Base-by-base conservation (phyloP, 2,797 vertebrate genomes). In the Gila robusta region DNA sequence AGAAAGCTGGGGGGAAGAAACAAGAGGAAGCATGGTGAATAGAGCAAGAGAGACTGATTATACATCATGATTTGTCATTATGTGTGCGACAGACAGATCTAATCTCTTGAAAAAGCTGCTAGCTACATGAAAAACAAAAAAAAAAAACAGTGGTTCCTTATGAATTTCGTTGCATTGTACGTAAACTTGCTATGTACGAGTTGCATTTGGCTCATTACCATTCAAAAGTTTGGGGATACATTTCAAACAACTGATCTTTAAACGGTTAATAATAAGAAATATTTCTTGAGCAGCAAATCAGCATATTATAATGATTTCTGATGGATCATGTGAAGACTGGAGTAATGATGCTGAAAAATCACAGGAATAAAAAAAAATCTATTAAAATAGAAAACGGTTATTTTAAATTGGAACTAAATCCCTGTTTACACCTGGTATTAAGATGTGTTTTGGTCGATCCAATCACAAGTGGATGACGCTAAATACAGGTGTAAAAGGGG, bases 1-100 rank as follows among this genome's bases (percentile, higher is more conserved):
- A 49, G 28, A 23, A 21, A 77, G 17, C 6, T 59, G 77, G 71
- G n/a, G 56, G 37, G 73, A 70, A 71, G 12, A 49, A 81, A n/a
- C 21, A 49, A 37, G 0, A 32, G 7, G 3, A 14, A 52, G 41
- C 44, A 32, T 32, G n/a, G 32, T 32, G 7, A 54, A 81, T 23
- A 54, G 1, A 54, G 26, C 6, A 19, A 37, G 3, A 59, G 35
- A 39, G 32, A 37, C 49, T 2, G 52, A 59, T 32, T 39, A 16
- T n/a, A 39, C 32, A 39, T 37, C 5, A 9, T 9, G 23, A 17
- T 16, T 52, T 12, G 54, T 77, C 49, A 56, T 37, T 54, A 35
- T 9, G 35, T 59, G 74, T 78, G 6, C 0, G 49, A 35, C 32
- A n/a, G 52, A 77, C 73, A 54, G 49, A 77, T 56, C 32, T 56